These are phyloP conservation scores for Apocheima hispidaria DNA, from an alignment of 2,888 invertebrate genomes.

Conservation along the genomic window DNA sequence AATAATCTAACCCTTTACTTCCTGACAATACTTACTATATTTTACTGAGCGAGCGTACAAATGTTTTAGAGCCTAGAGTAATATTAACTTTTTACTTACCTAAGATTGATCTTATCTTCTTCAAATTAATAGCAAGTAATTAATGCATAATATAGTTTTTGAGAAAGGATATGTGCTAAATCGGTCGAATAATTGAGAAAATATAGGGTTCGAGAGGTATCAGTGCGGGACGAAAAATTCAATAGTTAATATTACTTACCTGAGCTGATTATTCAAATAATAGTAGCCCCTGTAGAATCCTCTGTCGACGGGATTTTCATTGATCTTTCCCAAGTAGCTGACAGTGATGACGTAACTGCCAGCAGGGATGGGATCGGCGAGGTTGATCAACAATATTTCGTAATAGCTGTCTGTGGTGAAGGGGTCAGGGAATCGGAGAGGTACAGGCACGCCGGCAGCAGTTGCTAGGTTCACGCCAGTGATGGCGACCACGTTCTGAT, in stretches of 20 bases:
- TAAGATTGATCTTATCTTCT: too few relatives aligned
- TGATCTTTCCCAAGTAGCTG: conserved; percentile 66
- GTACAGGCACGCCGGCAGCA: conserved; percentile 49
- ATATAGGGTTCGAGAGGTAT: too few relatives aligned
- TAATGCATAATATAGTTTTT: too few relatives aligned
- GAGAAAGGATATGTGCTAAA: too few relatives aligned
- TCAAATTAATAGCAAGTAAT: too few relatives aligned
- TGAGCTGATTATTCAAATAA: conserved; percentile 55
- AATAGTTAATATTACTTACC: conserved; percentile 52
- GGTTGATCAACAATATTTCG: conserved; percentile 70
- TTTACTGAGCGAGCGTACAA: too few relatives aligned
- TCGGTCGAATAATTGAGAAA: too few relatives aligned
- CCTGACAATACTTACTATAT: too few relatives aligned
- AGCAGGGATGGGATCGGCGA: conserved; percentile 54
- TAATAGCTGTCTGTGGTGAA: conserved; percentile 67
- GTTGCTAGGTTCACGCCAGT: conserved; percentile 56
- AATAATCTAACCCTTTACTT: too few relatives aligned
- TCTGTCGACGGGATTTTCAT: conserved; percentile 72
- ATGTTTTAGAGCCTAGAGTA: too few relatives aligned
- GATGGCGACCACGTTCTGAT: conserved; percentile 73
- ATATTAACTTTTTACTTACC: too few relatives aligned
- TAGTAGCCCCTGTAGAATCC: conserved; percentile 81
- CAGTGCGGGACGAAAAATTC: neutral
- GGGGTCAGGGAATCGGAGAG: conserved; percentile 56
- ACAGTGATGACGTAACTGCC: conserved; percentile 70